Conservation (phyloP, 2,797 vertebrate genomes). For the Chelmon rostratus region DNA sequence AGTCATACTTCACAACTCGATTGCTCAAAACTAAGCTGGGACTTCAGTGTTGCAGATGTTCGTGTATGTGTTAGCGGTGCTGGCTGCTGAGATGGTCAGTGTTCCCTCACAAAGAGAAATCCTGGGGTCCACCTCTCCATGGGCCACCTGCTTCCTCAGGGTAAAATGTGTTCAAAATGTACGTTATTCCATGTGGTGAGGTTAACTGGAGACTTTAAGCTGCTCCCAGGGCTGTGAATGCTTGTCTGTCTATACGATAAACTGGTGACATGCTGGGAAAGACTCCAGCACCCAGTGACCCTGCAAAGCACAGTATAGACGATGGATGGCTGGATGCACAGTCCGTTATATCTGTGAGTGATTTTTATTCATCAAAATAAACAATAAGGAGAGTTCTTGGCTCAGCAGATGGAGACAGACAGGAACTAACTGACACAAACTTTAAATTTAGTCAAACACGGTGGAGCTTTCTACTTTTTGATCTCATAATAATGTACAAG, state of each 20-base stretch:
- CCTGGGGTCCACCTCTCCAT: not conserved
- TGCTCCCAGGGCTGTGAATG: not conserved
- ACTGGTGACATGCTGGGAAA: constrained; percentile 4
- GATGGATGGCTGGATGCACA: not conserved
- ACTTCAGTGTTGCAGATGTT: not conserved
- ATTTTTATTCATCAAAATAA: not conserved
- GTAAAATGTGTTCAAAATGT: not conserved
- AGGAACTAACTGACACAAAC: too few relatives aligned
- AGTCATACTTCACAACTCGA: not conserved
- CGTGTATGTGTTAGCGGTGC: too few relatives aligned
- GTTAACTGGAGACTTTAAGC: not conserved
- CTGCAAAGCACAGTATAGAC: not conserved
- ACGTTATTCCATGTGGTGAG: not conserved
- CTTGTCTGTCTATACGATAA: not conserved
- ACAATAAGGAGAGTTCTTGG: not conserved
- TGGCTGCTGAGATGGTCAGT: too few relatives aligned
- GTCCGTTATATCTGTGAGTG: not conserved
- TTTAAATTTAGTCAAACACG: not conserved
- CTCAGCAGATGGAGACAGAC: too few relatives aligned
- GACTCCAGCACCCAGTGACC: not conserved
- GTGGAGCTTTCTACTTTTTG: constrained; percentile 1
- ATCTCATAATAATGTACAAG: constrained; percentile 20
- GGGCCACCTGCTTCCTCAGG: not conserved
- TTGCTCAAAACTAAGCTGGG: not conserved
- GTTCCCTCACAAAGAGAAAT: not conserved